These are phyloP conservation scores for Philotrypesis tridentata DNA, from an alignment of 1,140 invertebrate genomes.

Conservation along the genomic window DNA sequence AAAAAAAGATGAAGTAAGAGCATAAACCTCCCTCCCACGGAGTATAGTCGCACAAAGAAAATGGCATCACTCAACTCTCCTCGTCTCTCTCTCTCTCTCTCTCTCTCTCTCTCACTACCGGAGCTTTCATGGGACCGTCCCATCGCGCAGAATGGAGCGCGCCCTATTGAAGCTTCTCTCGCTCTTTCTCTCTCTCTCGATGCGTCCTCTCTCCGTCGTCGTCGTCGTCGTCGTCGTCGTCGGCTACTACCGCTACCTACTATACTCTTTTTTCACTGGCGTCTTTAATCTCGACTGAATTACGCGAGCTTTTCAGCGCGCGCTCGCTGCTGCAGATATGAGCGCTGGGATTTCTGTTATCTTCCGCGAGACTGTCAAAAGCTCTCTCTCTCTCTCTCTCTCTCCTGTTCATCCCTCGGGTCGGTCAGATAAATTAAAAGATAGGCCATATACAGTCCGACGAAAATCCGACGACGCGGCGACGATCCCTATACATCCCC, in stretches of 20 bases:
- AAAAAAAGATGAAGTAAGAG: background rate
- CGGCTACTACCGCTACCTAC: too few species aligned
- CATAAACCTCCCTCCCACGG: background rate
- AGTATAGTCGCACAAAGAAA: background rate
- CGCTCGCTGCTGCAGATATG: slow-evolving; percentile 12
- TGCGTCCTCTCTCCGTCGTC: background rate
- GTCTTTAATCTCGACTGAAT: slow-evolving; percentile 50
- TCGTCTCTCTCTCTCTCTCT: background rate
- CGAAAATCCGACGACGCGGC: slow-evolving; percentile 39
- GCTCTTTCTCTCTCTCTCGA: too few species aligned
- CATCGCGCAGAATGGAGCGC: background rate
- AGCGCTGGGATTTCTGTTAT: slow-evolving; percentile 39
- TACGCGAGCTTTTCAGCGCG: slow-evolving; percentile 36
- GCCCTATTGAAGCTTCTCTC: background rate
- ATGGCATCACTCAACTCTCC: background rate
- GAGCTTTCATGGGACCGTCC: slow-evolving; percentile 20
- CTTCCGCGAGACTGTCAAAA: slow-evolving; percentile 32
- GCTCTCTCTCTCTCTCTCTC: background rate
- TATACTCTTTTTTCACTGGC: slow-evolving; percentile 22
- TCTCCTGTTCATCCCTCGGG: too few species aligned
- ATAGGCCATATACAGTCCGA: slow-evolving; percentile 29
- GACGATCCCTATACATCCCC: slow-evolving; percentile 19
- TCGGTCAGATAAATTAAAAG: slow-evolving; percentile 49
- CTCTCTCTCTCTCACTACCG: background rate
- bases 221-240: too few species aligned